Percentiles rank a stretch among this genome's conserved stretches.
Evolutionary conservation across 2,797 vertebrate species (phyloP).

Genomic region (Rhincodon typus): DNA sequence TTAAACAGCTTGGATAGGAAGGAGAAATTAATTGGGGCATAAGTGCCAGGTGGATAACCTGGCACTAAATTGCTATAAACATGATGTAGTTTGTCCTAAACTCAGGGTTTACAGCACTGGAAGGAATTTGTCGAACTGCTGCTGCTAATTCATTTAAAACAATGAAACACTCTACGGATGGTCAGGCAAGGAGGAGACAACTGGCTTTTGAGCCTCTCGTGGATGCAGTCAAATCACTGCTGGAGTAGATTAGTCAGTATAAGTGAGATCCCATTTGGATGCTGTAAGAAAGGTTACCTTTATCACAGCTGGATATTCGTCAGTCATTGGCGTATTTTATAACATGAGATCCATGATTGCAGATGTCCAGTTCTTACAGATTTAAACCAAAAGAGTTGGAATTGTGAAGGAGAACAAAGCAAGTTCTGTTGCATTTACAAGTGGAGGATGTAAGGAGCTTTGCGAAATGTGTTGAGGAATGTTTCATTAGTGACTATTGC

Average conservation of each 20-base stretch:
- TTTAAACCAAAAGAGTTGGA: neutral
- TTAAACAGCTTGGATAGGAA: slow-evolving; percentile 26
- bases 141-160: slow-evolving; percentile 21
- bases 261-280: neutral
- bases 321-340: neutral
- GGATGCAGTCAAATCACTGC: neutral
- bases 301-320: neutral
- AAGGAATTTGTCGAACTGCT: slow-evolving; percentile 8
- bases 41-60: neutral
- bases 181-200: neutral
- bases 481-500: neutral
- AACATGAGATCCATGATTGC: neutral
- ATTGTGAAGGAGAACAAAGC: neutral
- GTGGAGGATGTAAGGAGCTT: neutral
- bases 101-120: neutral
- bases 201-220: neutral
- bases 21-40: slow-evolving; percentile 16
- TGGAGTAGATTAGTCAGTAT: neutral
- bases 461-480: neutral
- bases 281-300: neutral
- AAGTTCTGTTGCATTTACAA: neutral
- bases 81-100: slow-evolving; percentile 19
- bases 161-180: neutral
- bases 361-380: neutral
- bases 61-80: slow-evolving; percentile 26